Conservation (phyloP, 1,140 invertebrate species). For the Hylaeus volcanicus region DNA sequence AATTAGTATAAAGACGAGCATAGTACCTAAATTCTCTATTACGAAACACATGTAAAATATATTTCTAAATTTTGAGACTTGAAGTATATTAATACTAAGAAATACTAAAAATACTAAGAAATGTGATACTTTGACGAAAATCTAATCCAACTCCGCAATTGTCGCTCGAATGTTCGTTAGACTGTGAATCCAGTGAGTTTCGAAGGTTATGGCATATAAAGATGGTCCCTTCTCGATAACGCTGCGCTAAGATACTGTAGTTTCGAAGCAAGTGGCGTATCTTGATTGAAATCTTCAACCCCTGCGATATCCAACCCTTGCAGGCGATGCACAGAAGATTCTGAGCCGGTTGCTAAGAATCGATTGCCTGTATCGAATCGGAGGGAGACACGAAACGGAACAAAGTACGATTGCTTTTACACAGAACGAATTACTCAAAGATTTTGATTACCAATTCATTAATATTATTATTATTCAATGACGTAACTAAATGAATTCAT, state of each 20-base stretch:
- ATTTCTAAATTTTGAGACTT: no score
- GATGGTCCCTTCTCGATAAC: slow-evolving; percentile 68
- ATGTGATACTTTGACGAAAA: slow-evolving; percentile 1
- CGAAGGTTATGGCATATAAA: slow-evolving; percentile 68
- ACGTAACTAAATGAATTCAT: no score
- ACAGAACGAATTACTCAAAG: not conserved
- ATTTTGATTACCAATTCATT: no score
- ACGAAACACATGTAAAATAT: no score
- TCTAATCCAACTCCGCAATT: slow-evolving; percentile 30
- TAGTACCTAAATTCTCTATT: not conserved
- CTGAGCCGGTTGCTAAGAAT: slow-evolving; percentile 52
- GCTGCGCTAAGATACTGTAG: slow-evolving; percentile 62
- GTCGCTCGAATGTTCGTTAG: slow-evolving; percentile 56
- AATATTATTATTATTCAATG: no score
- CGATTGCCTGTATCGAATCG: slow-evolving; percentile 50
- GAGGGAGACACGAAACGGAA: not conserved
- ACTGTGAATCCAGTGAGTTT: slow-evolving; percentile 52
- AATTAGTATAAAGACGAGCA: not conserved
- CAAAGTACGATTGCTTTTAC: not conserved
- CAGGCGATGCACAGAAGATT: slow-evolving; percentile 35
- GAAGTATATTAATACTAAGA: no score
- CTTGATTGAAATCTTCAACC: slow-evolving; percentile 69
- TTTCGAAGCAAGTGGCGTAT: slow-evolving; percentile 63
- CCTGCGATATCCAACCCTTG: slow-evolving; percentile 40
- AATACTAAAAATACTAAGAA: no score